These are phyloP conservation scores for Diogma glabrata DNA, from an alignment of 2,888 invertebrate genomes.

Conservation along the genomic window DNA sequence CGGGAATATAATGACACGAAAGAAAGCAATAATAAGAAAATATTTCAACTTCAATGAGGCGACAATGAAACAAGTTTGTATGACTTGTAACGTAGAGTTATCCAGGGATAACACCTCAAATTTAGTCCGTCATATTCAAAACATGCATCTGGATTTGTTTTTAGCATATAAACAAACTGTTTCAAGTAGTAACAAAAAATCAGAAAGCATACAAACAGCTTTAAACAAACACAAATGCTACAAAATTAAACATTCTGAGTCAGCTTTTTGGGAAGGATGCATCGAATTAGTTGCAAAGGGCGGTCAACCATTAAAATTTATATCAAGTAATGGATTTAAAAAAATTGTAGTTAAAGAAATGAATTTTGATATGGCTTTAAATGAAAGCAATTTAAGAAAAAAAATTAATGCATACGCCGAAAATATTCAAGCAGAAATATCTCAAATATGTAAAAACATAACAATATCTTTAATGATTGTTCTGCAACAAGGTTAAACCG, in stretches of 20 bases:
- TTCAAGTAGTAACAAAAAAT: too few relatives aligned
- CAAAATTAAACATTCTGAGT: too few relatives aligned
- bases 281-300: not conserved
- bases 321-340: not conserved
- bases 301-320: not conserved
- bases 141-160: not conserved
- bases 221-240: too few relatives aligned
- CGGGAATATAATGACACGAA: too few relatives aligned
- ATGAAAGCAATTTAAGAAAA: not conserved
- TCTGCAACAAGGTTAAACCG: not conserved
- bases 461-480: not conserved
- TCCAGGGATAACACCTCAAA: too few relatives aligned
- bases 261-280: too few relatives aligned
- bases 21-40: too few relatives aligned
- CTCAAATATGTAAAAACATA: not conserved
- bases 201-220: too few relatives aligned
- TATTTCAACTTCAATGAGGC: too few relatives aligned
- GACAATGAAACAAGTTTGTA: too few relatives aligned
- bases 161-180: not conserved
- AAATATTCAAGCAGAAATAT: not conserved
- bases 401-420: not conserved
- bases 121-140: not conserved
- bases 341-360: not conserved
- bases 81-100: too few relatives aligned
- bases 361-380: not conserved